Evolutionary conservation across 2,797 vertebrate genomes (phyloP).

Genomic region (Otolemur crassicaudatus): DNA sequence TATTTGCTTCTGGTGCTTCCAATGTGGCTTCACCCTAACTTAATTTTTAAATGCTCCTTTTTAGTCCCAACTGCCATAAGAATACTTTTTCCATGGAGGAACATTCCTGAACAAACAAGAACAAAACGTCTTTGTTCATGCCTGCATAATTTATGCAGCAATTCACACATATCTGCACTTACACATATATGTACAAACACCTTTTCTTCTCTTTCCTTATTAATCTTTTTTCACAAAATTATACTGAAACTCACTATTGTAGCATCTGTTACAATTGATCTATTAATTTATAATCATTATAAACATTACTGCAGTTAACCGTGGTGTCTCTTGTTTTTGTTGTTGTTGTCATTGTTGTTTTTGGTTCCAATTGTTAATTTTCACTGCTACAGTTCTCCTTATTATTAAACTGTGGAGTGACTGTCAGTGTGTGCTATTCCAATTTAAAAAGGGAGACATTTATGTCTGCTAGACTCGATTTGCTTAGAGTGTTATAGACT

Average conservation of each 20-base stretch:
- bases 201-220: not conserved
- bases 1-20: not conserved
- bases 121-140: not conserved
- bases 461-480: not conserved
- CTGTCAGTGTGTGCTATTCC: not conserved
- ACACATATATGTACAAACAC: not conserved
- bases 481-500: not conserved
- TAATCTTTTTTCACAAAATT: not conserved
- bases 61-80: not conserved
- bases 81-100: not conserved
- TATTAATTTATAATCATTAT: not conserved
- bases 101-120: not conserved
- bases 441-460: not conserved
- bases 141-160: not conserved
- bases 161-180: not conserved
- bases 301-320: not conserved
- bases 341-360: not conserved
- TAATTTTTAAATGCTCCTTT: not conserved
- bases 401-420: not conserved
- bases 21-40: not conserved
- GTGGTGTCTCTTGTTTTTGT: not conserved
- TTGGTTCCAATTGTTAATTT: not conserved
- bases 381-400: not conserved
- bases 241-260: not conserved
- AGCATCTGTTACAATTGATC: not conserved